Conservation (phyloP, 2,797 vertebrate species). For the Coregonus sp. region DNA sequence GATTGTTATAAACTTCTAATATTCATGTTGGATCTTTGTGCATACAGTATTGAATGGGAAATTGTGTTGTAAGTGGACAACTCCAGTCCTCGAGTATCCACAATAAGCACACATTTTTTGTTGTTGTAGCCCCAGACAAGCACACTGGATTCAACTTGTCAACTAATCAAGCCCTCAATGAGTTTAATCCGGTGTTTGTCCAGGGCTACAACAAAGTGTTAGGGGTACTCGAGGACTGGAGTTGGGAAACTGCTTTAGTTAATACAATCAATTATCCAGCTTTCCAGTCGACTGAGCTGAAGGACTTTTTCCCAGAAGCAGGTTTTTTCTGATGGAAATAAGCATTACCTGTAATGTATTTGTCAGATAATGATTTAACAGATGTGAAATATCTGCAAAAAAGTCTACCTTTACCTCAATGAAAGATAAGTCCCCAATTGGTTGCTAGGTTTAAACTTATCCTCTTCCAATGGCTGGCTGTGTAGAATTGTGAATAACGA, state of each 20-base stretch:
- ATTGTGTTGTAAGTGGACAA: neutral
- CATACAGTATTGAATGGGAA: neutral
- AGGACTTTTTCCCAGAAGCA: neutral
- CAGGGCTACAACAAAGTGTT: too few relatives aligned
- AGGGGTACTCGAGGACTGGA: neutral
- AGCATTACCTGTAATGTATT: neutral
- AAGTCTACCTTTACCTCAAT: too few relatives aligned
- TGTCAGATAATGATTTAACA: neutral
- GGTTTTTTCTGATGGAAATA: neutral
- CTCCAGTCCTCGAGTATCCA: too few relatives aligned
- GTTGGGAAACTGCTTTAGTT: neutral
- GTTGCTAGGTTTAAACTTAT: too few relatives aligned
- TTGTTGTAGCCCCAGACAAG: too few relatives aligned
- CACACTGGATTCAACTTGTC: too few relatives aligned
- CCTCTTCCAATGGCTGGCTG: neutral
- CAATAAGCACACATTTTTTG: too few relatives aligned
- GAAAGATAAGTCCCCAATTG: too few relatives aligned
- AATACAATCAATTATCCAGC: neutral
- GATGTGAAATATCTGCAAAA: too few relatives aligned
- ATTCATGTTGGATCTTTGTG: neutral
- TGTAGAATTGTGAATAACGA: neutral
- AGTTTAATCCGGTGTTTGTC: too few relatives aligned
- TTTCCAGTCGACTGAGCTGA: neutral
- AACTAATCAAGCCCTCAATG: too few relatives aligned
- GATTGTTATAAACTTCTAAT: neutral